Evolutionary conservation across 2,888 invertebrate genomes (phyloP).

Genomic region (Oxycera nigricornis): DNA sequence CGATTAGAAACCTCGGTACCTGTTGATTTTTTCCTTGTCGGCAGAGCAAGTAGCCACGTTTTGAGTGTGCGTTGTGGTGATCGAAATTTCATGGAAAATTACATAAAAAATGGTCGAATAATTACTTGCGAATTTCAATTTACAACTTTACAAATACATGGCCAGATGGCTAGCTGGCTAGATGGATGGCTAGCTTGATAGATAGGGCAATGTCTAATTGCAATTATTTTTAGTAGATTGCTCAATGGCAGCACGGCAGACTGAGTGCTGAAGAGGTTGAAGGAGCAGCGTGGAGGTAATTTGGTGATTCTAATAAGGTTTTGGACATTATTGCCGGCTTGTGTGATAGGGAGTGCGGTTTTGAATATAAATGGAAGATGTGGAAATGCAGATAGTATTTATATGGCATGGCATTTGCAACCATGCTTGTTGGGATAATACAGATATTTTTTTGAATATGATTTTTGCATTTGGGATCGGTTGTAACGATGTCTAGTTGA

Average conservation of each 20-base stretch:
- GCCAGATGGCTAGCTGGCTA: not conserved
- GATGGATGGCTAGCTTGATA: not conserved
- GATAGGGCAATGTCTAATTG: constrained; percentile 23
- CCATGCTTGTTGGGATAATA: too few relatives aligned
- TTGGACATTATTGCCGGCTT: not conserved
- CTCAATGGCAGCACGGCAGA: not conserved
- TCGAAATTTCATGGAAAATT: constrained; percentile 33
- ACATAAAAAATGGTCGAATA: constrained; percentile 37
- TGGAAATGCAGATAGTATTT: too few relatives aligned
- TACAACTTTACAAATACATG: not conserved
- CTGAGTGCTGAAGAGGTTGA: not conserved
- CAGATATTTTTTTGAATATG: too few relatives aligned
- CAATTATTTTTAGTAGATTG: constrained; percentile 23
- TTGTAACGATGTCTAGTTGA: too few relatives aligned
- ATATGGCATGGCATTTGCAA: too few relatives aligned
- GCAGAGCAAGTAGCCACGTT: too few relatives aligned
- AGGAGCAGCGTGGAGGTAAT: not conserved
- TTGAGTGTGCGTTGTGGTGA: constrained; percentile 16
- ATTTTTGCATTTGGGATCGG: too few relatives aligned
- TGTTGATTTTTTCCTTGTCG: not conserved
- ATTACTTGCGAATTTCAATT: constrained; percentile 20
- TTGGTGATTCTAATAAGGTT: not conserved
- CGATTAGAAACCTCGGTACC: constrained; percentile 10
- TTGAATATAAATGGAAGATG: not conserved
- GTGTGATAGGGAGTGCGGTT: not conserved